phyloP scores from a whole-genome alignment of 2,888 invertebrate species.

The Acleris cristana region DNA sequence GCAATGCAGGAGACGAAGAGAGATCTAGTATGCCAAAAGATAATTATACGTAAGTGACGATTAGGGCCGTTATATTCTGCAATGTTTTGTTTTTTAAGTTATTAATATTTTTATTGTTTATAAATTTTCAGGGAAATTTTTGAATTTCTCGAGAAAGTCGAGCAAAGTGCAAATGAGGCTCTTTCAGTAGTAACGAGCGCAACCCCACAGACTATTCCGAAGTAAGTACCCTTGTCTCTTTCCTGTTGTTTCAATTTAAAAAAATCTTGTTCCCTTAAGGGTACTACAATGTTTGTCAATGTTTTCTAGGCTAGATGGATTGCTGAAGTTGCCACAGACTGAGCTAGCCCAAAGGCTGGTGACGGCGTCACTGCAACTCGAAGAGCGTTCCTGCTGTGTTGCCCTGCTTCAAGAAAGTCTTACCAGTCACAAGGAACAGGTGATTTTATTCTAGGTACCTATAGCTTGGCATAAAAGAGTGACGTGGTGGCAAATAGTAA shows the following conservation, averaged over 20 bases:
- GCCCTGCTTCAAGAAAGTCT: constrained; percentile 84
- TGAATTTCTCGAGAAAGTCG: constrained; percentile 86
- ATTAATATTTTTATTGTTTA: not conserved
- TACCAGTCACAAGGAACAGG: constrained; percentile 81
- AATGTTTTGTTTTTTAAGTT: not conserved
- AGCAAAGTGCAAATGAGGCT: constrained; percentile 80
- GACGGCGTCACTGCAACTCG: constrained; percentile 83
- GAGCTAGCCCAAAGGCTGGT: constrained; percentile 86
- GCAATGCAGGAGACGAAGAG: constrained; percentile 56
- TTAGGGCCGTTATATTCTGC: not conserved
- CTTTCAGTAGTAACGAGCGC: constrained; percentile 70
- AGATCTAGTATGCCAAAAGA: constrained; percentile 63
- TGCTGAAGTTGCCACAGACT: constrained; percentile 81
- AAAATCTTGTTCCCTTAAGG: too few species aligned
- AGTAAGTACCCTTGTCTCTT: constrained; percentile 54
- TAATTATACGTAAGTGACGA: constrained; percentile 70
- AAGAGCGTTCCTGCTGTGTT: constrained; percentile 85
- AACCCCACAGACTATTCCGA: constrained; percentile 70
- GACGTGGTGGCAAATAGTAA: too few species aligned
- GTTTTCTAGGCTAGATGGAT: constrained; percentile 75
- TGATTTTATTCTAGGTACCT: constrained; percentile 40
- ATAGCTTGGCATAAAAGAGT: too few species aligned
- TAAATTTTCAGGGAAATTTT: constrained; percentile 83
- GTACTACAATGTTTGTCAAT: not conserved
- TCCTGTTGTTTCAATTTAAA: too few species aligned